These are phyloP conservation scores for Dipodomys ordii DNA, from an alignment of 2,113 vertebrate genomes.

Conservation along the genomic window DNA sequence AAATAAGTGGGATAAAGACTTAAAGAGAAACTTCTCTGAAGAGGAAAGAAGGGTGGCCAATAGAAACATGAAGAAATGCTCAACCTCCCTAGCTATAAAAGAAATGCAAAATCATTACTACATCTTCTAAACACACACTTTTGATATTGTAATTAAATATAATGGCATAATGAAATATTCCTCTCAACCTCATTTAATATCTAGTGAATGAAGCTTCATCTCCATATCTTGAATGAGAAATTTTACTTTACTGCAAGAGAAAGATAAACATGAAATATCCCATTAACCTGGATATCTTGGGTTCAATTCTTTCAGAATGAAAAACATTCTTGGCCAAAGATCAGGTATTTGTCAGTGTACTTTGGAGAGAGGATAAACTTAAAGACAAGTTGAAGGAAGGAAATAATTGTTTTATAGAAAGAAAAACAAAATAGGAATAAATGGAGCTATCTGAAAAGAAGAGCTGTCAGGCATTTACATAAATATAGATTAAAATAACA, in stretches of 20 bases:
- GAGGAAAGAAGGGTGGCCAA: too few relatives aligned
- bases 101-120: neutral
- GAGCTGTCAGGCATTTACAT: neutral
- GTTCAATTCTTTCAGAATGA: neutral
- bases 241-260: neutral
- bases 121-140: neutral
- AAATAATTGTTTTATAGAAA: neutral
- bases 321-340: neutral
- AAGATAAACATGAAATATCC: neutral
- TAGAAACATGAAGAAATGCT: too few relatives aligned
- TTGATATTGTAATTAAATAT: neutral
- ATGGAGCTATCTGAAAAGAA: constrained; percentile 8
- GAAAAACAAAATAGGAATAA: constrained; percentile 4
- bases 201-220: neutral
- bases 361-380: neutral
- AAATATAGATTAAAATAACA: neutral
- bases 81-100: too few relatives aligned
- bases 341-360: neutral
- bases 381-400: neutral
- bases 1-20: too few relatives aligned
- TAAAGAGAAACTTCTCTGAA: too few relatives aligned
- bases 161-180: neutral
- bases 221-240: constrained; percentile 7
- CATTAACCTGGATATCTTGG: neutral
- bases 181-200: neutral